Evolutionary conservation across 2,888 invertebrate species (phyloP), one percentile per base, ranked within the genome.

Genomic region (Sinotaia quadrata): DNA sequence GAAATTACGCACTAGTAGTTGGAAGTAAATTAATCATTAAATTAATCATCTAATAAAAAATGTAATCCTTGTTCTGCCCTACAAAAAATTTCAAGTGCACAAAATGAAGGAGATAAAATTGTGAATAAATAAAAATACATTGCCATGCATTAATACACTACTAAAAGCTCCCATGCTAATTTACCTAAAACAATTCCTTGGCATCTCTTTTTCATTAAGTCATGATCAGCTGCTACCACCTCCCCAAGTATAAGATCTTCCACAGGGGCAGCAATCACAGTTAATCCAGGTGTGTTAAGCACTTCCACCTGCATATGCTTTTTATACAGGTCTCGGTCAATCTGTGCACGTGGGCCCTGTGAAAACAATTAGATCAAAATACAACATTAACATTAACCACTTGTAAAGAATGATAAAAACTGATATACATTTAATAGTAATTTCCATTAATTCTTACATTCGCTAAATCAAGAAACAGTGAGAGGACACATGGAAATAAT

Each of bases 271-370:
- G 92, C 93, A 47, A 91, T 81, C 59, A 96, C 90, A 61, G 92
- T 90, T 58, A 96, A 88, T 85, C 93, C 92, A 10, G 90, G 88
- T 2, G 91, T 92, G n/a, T 89, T 84, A 70, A 92, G 91, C 29
- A 95, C 87, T 85, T 93, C 93, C 7, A 89, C 85, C 85, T 96
- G 95, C 57, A 96, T 89, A 76, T 94, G 90, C 70, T 89, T 87
- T 84, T 94, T 95, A 87, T 95, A 96, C 15, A 96, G 89, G 60
- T 89, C 87, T 21, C 96, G 90, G 87, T 96, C 96, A 72, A 96
- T 95, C 90, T 96, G 95, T 8, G 96, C 95, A 70, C 96, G 88
- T 7, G 92, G 92, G 7, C 96, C 96, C 89, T 89, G 69, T 2
- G 62, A 24, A n/a, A n/a, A n/a, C n/a, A n/a, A n/a, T n/a, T n/a